Conservation (phyloP, 2,113 vertebrate species). For the Tringa solitaria region DNA sequence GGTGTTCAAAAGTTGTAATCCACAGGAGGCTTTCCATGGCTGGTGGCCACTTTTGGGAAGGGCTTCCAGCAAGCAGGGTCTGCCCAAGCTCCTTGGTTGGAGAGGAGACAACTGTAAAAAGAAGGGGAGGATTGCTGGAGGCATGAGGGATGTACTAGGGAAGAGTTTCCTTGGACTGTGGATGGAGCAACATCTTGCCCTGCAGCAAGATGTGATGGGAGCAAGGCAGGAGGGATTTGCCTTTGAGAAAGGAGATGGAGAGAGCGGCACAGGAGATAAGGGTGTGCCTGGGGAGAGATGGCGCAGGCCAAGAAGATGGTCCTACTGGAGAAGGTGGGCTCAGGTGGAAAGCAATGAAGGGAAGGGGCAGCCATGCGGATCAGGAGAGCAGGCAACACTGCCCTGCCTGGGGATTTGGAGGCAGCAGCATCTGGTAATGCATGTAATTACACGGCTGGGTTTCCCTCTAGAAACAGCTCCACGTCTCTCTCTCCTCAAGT, state of each 20-base stretch:
- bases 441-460: neutral
- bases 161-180: neutral
- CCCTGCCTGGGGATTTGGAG: neutral
- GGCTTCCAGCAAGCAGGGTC: neutral
- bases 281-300: neutral
- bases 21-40: neutral
- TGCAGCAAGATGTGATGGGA: neutral
- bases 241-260: neutral
- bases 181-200: neutral
- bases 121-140: neutral
- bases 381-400: neutral
- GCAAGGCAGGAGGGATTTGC: neutral
- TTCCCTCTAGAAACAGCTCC: neutral
- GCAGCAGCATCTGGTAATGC: neutral
- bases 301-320: neutral
- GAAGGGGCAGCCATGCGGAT: neutral
- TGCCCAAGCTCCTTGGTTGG: neutral
- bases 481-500: neutral
- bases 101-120: neutral
- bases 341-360: neutral
- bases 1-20: neutral
- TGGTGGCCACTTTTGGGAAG: neutral
- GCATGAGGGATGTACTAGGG: neutral
- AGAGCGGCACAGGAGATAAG: neutral
- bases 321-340: neutral